A percentile compares a stretch with the other conserved stretches of the same genome.
Conservation (phyloP, 2,797 vertebrate species). For the Sebastes reedi region DNA sequence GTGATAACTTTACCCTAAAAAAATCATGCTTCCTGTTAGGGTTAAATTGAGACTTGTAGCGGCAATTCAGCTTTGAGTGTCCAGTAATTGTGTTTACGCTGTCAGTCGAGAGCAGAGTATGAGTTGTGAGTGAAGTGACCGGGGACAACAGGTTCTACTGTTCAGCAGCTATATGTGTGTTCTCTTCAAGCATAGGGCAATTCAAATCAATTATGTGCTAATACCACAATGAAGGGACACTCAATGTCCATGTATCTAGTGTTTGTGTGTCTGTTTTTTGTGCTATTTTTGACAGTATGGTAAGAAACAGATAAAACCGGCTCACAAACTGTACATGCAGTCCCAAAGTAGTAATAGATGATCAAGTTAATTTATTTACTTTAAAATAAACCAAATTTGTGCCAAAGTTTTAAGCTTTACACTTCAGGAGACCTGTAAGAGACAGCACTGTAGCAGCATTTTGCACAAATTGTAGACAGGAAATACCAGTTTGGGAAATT, state of each 20-base stretch:
- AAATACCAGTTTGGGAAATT: conserved; percentile 1
- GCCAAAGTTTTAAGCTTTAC: background rate
- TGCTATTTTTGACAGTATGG: background rate
- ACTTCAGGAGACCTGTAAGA: background rate
- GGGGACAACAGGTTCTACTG: conserved; percentile 31
- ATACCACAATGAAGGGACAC: conserved; percentile 11
- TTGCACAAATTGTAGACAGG: background rate
- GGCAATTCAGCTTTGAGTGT: background rate
- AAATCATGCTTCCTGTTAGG: background rate
- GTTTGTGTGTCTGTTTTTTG: background rate
- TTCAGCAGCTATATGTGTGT: conserved; percentile 14
- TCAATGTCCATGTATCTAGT: background rate
- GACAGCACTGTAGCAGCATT: background rate
- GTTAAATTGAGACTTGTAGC: background rate
- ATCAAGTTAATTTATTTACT: background rate
- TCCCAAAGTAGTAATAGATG: background rate
- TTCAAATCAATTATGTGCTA: conserved; percentile 40
- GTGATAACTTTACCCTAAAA: background rate
- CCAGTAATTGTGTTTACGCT: conserved; percentile 30
- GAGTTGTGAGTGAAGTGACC: conserved; percentile 15
- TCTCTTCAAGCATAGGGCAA: conserved; percentile 26
- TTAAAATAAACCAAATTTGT: background rate
- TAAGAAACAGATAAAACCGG: background rate
- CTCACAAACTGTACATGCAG: background rate
- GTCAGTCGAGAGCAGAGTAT: conserved; percentile 6